Evolutionary conservation across 2,888 invertebrate genomes (phyloP), one percentile per base, ranked within the genome.

Genomic region (Pterostichus niger): DNA sequence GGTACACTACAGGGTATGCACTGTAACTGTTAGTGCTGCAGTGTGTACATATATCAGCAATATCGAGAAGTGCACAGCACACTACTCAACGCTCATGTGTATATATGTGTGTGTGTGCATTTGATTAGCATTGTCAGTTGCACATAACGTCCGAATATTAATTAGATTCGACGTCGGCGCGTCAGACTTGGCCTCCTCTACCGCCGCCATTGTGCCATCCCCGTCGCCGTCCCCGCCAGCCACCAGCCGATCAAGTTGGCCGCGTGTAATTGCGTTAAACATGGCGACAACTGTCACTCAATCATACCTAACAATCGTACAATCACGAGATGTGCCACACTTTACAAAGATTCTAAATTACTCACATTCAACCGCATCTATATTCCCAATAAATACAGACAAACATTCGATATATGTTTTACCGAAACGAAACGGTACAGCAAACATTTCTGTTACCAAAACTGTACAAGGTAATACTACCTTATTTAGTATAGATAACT

Each of bases 41-140:
- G 9, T 15, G 56, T 56, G 56, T 17, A 56, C 56, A 56, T 56
- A 56, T 56, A 56, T 56, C 56, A 56, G 56, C 56, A 56, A 56
- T 56, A 56, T 56, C 56, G n/a, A n/a, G n/a, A n/a, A 52, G 52
- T 9, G 52, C 52, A n/a, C 13, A 52, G 52, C 52, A n/a, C 13
- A 52, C 52, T 40, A 40, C 7, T 40, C 40, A 40, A 1, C 9
- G 40, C 40, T 40, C 40, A 40, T 40, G 40, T 40, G 40, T 33
- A 31, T 52, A 24, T 75, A n/a, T n/a, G n/a, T 49, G 73, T 49
- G 73, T 75, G 73, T 75, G 75, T 75, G 75, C 52, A 75, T 79
- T 64, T 79, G 79, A 79, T 79, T 79, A 79, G 61, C 64, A 79
- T 79, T 79, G 79, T 79, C 79, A 79, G 79, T 40, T 79, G 64